Evolutionary conservation across 2,888 invertebrate genomes (phyloP).

Genomic region (Xylota sylvarum): DNA sequence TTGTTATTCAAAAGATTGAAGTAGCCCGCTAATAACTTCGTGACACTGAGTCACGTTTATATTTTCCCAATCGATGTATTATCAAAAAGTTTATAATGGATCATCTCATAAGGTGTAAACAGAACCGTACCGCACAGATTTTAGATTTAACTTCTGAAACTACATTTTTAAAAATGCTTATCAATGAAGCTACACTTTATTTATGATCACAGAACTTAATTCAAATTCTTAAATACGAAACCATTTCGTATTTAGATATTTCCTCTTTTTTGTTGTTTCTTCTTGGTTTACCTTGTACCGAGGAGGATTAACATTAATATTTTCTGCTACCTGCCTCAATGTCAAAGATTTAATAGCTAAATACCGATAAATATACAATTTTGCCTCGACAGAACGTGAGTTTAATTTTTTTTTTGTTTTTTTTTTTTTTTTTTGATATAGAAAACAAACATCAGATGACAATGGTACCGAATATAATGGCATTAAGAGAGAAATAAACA

Average conservation of each 20-base stretch:
- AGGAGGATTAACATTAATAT: constrained; percentile 50
- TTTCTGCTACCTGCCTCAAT: constrained; percentile 49
- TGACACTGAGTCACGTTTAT: constrained; percentile 52
- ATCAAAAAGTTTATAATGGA: constrained; percentile 39
- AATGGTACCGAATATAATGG: constrained; percentile 68
- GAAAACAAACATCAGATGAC: constrained; percentile 62
- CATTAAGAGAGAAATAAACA: constrained; percentile 54
- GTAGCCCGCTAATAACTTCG: constrained; percentile 30
- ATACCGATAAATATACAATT: constrained; percentile 46
- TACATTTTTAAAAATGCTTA: background rate
- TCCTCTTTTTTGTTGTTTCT: background rate
- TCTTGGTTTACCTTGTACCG: constrained; percentile 34
- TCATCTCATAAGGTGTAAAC: constrained; percentile 37
- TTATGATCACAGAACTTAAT: background rate
- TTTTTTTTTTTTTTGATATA: constrained; percentile 32
- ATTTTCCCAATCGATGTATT: constrained; percentile 26
- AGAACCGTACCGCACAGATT: no score
- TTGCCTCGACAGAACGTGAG: constrained; percentile 55
- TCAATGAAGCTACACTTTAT: background rate
- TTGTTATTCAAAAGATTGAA: constrained; percentile 48
- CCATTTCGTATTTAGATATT: background rate
- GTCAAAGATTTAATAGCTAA: constrained; percentile 49
- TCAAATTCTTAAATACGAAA: background rate
- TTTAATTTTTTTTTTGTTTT: constrained; percentile 42
- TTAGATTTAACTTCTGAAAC: no score